Base-by-base conservation (phyloP, 2,797 vertebrate species). In the Tokudaia muenninki region DNA sequence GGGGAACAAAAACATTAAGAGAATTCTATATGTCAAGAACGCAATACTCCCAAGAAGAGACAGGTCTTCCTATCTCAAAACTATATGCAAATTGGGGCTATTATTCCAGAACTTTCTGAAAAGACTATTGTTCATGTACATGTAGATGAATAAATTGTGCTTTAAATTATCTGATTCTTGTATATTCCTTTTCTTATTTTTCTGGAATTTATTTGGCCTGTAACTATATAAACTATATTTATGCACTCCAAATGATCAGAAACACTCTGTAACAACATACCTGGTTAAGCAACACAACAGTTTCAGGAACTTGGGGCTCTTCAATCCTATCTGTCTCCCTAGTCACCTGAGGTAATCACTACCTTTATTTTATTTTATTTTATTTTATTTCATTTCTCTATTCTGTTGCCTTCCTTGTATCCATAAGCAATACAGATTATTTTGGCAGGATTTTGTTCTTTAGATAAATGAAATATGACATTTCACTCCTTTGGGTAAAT, bases 161-260 rank as follows among this genome's bases (percentile, higher is more conserved):
- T 82, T 93, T 61, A 77, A 93, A 95, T 63, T 83, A 84, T n/a
- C 92, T 83, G 13, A 37, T 94, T 94, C 79, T 78, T 82, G 37
- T 79, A 79, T 86, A 29, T 77, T 37, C 16, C 41, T 65, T 87
- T 87, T 87, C 83, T 90, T 4, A 82, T 65, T 87, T 87, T 90
- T 29, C 67, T 90, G 57, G 41, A 80, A 94, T 95, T 67, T 74
- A 61, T 78, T 70, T 96, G 74, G 44, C 5, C 47, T 24, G 83
- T 79, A 92, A 79, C 17, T 59, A 75, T 63, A 41, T 90, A 84
- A 90, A 70, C 34, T 41, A 82, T 22, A 5, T 79, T 83, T 47
- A 37, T 3, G 72, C 3, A n/a, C 74, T 61, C 22, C 52, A 77
- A 95, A 84, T 77, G n/a, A 93, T 74, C 63, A 55, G 78, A 88